phyloP scores from a whole-genome alignment of 1,140 invertebrate species.

The Penaeus japonicus region DNA sequence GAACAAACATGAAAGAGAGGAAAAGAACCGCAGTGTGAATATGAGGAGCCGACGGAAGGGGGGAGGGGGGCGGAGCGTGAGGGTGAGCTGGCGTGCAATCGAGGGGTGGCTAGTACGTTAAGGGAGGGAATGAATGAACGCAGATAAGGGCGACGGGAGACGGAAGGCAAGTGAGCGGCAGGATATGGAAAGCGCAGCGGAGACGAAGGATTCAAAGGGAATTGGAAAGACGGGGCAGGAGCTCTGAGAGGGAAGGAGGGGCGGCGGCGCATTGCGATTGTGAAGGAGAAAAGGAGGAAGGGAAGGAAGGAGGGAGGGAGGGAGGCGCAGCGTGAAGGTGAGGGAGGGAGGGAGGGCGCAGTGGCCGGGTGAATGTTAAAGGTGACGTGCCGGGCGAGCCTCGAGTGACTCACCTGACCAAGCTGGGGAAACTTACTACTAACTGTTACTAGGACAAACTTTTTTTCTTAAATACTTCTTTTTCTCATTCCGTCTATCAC shows the following conservation, averaged over 20 bases:
- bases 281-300: not conserved
- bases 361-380: not conserved
- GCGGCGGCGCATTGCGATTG: no score
- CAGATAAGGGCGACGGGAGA: not conserved
- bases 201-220: not conserved
- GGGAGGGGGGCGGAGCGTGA: not conserved
- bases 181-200: not conserved
- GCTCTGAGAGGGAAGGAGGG: not conserved
- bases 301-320: not conserved
- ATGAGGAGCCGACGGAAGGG: no score
- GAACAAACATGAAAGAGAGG: not conserved
- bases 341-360: not conserved
- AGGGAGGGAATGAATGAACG: not conserved
- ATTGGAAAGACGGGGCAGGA: not conserved
- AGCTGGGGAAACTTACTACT: not conserved
- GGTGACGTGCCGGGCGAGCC: slow-evolving; percentile 6
- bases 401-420: slow-evolving; percentile 3
- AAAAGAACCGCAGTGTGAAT: not conserved
- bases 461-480: no score
- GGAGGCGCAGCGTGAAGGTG: not conserved
- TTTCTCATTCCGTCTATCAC: no score
- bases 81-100: not conserved
- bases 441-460: no score
- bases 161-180: not conserved
- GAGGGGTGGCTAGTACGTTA: no score